Evolutionary conservation across 2,113 vertebrate species (phyloP).

Genomic region (Petaurus breviceps): DNA sequence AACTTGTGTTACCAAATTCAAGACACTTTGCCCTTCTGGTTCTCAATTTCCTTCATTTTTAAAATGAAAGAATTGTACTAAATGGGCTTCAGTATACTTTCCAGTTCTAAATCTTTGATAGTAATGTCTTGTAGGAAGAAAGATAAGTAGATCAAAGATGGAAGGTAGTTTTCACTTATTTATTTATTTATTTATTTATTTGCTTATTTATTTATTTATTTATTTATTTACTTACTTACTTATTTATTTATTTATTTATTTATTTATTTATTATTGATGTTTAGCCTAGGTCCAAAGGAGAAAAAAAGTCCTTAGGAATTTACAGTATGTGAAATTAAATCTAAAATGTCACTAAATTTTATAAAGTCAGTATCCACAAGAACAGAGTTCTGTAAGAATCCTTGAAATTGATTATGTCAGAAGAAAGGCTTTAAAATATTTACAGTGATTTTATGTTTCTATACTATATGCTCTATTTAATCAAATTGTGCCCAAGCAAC

Average conservation of each 20-base stretch:
- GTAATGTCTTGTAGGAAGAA: no score
- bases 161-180: no score
- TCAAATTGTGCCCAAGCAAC: constrained; percentile 54
- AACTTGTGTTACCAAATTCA: background rate
- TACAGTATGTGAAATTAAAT: background rate
- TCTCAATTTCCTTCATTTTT: background rate
- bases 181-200: no score
- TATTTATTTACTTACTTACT: no score
- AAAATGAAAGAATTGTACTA: no score
- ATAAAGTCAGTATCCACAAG: background rate
- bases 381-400: constrained; percentile 35
- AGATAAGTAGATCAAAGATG: no score
- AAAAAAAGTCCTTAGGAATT: constrained; percentile 10
- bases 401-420: constrained; percentile 3
- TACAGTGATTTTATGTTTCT: background rate
- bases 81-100: no score
- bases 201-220: no score
- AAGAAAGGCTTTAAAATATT: constrained; percentile 14
- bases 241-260: no score
- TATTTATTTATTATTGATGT: no score
- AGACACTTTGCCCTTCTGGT: background rate
- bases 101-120: no score
- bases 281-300: background rate
- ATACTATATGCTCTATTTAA: background rate
- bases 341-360: background rate